Evolutionary conservation across 2,888 invertebrate species (phyloP).

Genomic region (Homarus gammarus): DNA sequence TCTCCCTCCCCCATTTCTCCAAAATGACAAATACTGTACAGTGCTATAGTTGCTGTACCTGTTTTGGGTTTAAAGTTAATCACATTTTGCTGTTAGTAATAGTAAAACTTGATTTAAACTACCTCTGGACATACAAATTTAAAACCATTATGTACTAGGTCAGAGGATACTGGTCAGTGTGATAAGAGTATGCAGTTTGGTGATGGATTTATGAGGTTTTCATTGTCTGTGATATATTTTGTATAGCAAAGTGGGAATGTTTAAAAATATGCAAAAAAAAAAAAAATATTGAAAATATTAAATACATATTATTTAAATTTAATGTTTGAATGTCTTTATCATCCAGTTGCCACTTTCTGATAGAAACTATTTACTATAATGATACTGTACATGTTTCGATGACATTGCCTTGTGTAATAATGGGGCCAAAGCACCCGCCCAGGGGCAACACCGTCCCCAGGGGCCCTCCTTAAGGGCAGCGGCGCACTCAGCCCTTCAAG

Average conservation of each 20-base stretch:
- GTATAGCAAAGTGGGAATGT: not conserved
- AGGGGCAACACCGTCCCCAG: too few species aligned
- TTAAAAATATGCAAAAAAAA: not conserved
- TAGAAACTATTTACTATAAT: too few species aligned
- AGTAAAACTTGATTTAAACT: not conserved
- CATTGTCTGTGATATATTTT: conserved; percentile 7
- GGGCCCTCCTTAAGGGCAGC: too few species aligned
- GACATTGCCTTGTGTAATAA: too few species aligned
- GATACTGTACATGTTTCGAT: too few species aligned
- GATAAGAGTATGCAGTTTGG: not conserved
- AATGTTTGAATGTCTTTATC: not conserved
- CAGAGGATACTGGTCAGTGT: not conserved
- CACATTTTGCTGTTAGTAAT: not conserved
- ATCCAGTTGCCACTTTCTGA: too few species aligned
- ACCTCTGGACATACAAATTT: not conserved
- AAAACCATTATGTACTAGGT: not conserved
- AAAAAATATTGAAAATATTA: not conserved
- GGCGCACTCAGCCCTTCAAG: too few species aligned
- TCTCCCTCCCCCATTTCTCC: too few species aligned
- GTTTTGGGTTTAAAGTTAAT: not conserved
- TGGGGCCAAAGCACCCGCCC: too few species aligned
- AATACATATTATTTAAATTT: not conserved
- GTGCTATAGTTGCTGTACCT: not conserved
- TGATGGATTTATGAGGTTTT: not conserved
- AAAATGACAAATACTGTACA: not conserved